Percentiles rank a stretch among this genome's conserved stretches.
These are phyloP conservation scores for Ispidina lecontei DNA, from an alignment of 2,797 vertebrate species.

Conservation along the genomic window DNA sequence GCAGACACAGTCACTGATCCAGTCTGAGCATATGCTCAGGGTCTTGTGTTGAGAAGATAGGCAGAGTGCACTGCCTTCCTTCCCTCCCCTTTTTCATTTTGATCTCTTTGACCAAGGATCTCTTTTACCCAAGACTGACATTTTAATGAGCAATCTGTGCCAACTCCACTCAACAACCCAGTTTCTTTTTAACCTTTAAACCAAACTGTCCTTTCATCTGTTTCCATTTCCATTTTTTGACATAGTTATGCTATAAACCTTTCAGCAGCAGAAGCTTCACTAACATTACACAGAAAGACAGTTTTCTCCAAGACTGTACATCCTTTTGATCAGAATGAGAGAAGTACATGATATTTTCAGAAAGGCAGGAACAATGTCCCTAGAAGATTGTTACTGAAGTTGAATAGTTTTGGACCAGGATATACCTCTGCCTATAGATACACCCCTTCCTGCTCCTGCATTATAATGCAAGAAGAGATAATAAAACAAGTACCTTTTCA, in stretches of 20 bases:
- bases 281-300: neutral
- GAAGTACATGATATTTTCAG: neutral
- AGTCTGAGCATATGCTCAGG: neutral
- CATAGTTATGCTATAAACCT: neutral
- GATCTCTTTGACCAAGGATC: neutral
- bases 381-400: neutral
- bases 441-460: neutral
- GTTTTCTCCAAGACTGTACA: neutral
- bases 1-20: neutral
- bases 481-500: neutral
- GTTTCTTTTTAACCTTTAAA: constrained; percentile 19
- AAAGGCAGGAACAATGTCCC: neutral
- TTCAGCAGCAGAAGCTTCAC: neutral
- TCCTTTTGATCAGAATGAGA: neutral
- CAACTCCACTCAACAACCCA: neutral
- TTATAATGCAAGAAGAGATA: neutral
- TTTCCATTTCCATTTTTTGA: constrained; percentile 21
- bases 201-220: constrained; percentile 23
- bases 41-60: neutral
- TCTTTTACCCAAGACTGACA: neutral
- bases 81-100: neutral
- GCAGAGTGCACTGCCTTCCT: neutral
- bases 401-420: neutral
- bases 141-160: neutral
- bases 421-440: neutral